phyloP scores from a whole-genome alignment of 2,113 vertebrate genomes.

The Tretioscincus oriximinensis region DNA sequence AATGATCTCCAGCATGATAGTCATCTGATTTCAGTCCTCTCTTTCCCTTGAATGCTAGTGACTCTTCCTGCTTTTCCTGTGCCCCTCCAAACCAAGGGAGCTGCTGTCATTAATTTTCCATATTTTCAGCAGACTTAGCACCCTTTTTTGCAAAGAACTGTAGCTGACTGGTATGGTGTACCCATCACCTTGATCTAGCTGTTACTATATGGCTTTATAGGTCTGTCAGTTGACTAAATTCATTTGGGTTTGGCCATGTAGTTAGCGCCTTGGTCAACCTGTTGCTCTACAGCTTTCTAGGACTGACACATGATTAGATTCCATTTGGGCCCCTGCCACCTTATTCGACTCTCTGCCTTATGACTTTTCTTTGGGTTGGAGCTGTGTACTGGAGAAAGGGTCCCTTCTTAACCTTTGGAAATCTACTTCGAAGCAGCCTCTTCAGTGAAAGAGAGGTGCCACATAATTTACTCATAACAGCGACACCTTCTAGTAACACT shows the following conservation, averaged over 20 bases:
- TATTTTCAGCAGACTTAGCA: not conserved
- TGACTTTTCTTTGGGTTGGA: too few relatives aligned
- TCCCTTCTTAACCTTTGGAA: not conserved
- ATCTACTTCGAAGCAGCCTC: not conserved
- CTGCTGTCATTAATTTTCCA: not conserved
- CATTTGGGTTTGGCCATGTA: not conserved
- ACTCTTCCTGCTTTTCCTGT: not conserved
- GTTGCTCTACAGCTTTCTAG: too few relatives aligned
- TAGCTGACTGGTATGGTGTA: not conserved
- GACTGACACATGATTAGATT: too few relatives aligned
- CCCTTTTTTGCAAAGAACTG: not conserved
- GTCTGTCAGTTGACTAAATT: too few relatives aligned
- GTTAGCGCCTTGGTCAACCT: too few relatives aligned
- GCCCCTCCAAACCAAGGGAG: too few relatives aligned
- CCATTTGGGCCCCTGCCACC: too few relatives aligned
- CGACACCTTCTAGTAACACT: too few relatives aligned
- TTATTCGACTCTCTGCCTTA: too few relatives aligned
- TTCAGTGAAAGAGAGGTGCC: not conserved
- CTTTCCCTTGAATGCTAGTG: not conserved
- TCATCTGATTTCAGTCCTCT: too few relatives aligned
- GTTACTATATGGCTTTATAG: not conserved
- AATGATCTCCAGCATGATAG: not conserved
- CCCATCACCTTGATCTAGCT: not conserved
- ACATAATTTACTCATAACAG: not conserved
- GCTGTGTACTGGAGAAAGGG: too few relatives aligned